Conservation (phyloP, 92 coral and sea anemone genomes). For the Bergia sp. region DNA sequence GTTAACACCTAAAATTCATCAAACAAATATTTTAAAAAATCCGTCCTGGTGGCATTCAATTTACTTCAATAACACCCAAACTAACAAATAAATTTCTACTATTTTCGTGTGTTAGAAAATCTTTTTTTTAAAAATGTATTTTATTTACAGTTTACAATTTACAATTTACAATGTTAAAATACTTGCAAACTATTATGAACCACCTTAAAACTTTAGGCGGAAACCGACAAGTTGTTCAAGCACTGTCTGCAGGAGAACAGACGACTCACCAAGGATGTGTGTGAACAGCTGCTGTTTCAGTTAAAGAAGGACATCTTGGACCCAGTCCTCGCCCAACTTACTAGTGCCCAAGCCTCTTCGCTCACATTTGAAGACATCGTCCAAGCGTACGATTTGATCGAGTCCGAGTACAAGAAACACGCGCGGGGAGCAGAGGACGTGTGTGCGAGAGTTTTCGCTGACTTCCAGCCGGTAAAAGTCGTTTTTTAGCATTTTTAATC, state of each 20-base stretch:
- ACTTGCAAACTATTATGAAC: too few species aligned
- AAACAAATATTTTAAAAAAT: too few species aligned
- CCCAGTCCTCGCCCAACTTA: constrained; percentile 69
- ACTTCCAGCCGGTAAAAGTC: constrained; percentile 73
- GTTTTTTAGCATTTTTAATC: neutral
- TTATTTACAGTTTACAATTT: too few species aligned
- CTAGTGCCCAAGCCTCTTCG: constrained; percentile 58
- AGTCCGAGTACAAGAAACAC: constrained; percentile 44
- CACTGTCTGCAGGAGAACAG: constrained; percentile 44
- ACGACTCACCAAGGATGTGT: constrained; percentile 51
- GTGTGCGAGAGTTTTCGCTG: constrained; percentile 62
- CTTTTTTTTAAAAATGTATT: too few species aligned
- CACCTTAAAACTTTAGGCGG: constrained; percentile 11
- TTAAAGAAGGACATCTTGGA: constrained; percentile 61
- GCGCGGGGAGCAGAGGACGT: constrained; percentile 77
- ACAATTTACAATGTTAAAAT: too few species aligned
- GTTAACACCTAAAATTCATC: too few species aligned
- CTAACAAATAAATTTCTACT: too few species aligned
- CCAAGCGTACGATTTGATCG: constrained; percentile 53
- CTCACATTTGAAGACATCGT: constrained; percentile 58
- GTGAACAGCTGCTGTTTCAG: constrained; percentile 54
- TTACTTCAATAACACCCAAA: too few species aligned
- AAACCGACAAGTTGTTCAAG: constrained; percentile 16
- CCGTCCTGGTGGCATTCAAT: too few species aligned
- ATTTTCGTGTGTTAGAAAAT: too few species aligned